These are phyloP conservation scores for Lineus longissimus DNA, from an alignment of 1,140 invertebrate genomes.

Conservation along the genomic window DNA sequence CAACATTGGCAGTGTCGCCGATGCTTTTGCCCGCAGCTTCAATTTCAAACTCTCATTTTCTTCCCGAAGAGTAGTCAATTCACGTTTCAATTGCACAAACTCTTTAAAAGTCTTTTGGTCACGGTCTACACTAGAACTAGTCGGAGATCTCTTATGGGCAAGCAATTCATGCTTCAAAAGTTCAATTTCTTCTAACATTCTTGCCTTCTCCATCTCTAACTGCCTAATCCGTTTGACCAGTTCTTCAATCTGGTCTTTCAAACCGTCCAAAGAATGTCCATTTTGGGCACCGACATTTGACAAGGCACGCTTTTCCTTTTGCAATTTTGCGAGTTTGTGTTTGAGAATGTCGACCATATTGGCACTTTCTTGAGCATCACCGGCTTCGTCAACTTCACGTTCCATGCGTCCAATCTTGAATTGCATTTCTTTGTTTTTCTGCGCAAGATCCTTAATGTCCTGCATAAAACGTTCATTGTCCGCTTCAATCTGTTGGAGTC, in stretches of 20 bases:
- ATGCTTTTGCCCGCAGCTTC: slow-evolving; percentile 5
- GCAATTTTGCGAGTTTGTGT: slow-evolving; percentile 17
- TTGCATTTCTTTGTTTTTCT: slow-evolving; percentile 29
- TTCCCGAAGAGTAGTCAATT: slow-evolving; percentile 28
- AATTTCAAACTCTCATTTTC: slow-evolving; percentile 34
- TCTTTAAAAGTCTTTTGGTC: slow-evolving; percentile 35
- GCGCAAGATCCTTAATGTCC: slow-evolving; percentile 16
- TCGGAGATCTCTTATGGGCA: no score
- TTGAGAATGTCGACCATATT: slow-evolving; percentile 19
- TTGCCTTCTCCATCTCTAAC: slow-evolving; percentile 22
- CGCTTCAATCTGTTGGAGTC: slow-evolving; percentile 12
- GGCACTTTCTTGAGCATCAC: slow-evolving; percentile 15
- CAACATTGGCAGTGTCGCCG: no score
- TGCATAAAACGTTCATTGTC: slow-evolving; percentile 21
- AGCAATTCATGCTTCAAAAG: slow-evolving; percentile 20
- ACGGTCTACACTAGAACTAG: slow-evolving; percentile 11
- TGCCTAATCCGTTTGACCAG: slow-evolving; percentile 22
- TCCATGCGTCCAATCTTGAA: slow-evolving; percentile 26
- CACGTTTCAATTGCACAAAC: slow-evolving; percentile 36
- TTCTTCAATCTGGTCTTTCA: slow-evolving; percentile 22
- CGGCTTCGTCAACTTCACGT: slow-evolving; percentile 18
- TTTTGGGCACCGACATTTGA: background rate
- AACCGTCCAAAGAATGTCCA: background rate
- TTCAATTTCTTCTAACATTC: slow-evolving; percentile 20
- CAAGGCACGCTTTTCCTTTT: slow-evolving; percentile 16